Base-by-base conservation (phyloP, 2,113 vertebrate species). In the Burhinus bistriatus region DNA sequence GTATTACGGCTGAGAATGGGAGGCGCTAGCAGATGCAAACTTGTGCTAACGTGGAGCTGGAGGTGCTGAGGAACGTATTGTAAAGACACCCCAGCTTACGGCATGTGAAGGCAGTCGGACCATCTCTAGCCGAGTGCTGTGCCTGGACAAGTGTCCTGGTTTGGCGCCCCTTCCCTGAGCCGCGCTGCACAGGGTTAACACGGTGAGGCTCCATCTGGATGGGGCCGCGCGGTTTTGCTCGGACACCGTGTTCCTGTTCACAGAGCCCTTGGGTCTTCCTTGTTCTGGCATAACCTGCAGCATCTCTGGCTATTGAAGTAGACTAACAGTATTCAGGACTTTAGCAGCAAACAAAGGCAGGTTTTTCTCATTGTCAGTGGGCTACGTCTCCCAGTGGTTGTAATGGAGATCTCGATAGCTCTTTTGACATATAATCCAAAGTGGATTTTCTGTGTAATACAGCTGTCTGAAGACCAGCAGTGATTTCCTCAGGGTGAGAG, bases 211-310 rank as follows among this genome's bases (percentile, higher is more conserved):
- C 40, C 23, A 0, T 52, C 85, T 66, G 89, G 21, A 34, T 27
- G 44, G 20, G 52, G 38, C n/a, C 0, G 0, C 7, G 40, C 0
- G 4, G 55, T 64, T 91, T 83, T 57, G 22, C 49, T 81, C 0
- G 7, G 45, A 34, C 34, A 11, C 7, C 18, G 17, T 25, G 57
- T 58, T 80, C 54, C 61, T 5, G 9, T 21, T 86, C 8, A 0
- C 70, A 68, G 34, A 85, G n/a, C 27, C 15, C 36, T 29, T 29
- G 30, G 3, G 8, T 59, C 22, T 44, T 77, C 44, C 61, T n/a
- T 23, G 6, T 12, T 77, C 38, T n/a, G 16, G 49, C 82, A 11
- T 3, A 15, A 59, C 51, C 65, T 51, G 73, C 55, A 81, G 5
- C 64, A 52, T 65, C 80, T n/a, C 72, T 87, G 80, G 15, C 69